Conservation (phyloP, 2,888 invertebrate genomes). For the Troglohyphantes excavatus region DNA sequence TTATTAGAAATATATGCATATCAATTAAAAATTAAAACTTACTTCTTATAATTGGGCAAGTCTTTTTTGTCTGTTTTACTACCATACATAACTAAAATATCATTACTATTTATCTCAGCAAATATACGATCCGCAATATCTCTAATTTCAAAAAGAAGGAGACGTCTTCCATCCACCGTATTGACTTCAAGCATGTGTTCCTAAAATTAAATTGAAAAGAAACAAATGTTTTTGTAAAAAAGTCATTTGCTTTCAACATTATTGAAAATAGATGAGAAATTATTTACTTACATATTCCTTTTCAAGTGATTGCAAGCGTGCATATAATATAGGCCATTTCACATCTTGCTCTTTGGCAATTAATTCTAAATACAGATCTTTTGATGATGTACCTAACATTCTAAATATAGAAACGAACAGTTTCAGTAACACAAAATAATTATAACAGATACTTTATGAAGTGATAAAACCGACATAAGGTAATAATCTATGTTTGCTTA, state of each 20-base stretch:
- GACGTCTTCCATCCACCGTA: not conserved
- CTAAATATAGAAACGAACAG: slow-evolving; percentile 43
- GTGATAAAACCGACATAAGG: too few relatives aligned
- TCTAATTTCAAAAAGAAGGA: slow-evolving; percentile 84
- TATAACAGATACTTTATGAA: too few relatives aligned
- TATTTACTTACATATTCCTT: slow-evolving; percentile 81
- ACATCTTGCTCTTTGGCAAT: slow-evolving; percentile 87
- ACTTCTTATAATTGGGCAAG: slow-evolving; percentile 54
- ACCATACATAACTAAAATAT: slow-evolving; percentile 91
- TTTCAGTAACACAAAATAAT: too few relatives aligned
- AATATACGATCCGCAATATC: slow-evolving; percentile 87
- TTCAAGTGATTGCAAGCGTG: slow-evolving; percentile 91
- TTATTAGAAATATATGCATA: too few relatives aligned
- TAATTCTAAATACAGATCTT: slow-evolving; percentile 89
- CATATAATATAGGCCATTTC: slow-evolving; percentile 89
- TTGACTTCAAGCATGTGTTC: slow-evolving; percentile 17
- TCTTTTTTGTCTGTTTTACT: slow-evolving; percentile 88
- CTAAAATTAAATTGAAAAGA: not conserved
- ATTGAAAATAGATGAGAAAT: not conserved
- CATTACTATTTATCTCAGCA: slow-evolving; percentile 88
- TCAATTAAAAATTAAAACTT: not conserved
- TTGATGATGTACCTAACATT: slow-evolving; percentile 67
- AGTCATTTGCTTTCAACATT: not conserved
- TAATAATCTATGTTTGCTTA: too few relatives aligned
- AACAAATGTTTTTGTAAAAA: not conserved